These are phyloP conservation scores for Herpetotheres cachinnans DNA, from an alignment of 2,113 vertebrate species.

Conservation along the genomic window DNA sequence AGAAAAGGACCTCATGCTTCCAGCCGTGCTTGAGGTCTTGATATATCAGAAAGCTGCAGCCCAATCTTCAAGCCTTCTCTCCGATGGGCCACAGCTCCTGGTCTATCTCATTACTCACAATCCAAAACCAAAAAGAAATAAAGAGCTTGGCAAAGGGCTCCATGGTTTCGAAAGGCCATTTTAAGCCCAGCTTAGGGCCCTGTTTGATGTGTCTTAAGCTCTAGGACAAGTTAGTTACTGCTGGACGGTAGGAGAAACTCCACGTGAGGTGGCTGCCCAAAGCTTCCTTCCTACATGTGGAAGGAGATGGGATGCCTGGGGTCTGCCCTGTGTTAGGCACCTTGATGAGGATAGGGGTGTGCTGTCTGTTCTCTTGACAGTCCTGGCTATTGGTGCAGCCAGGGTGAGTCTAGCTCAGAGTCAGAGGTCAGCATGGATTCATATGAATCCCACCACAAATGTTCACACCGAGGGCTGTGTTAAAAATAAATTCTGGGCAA, in stretches of 20 bases:
- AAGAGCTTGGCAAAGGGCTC: not conserved
- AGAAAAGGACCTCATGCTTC: not conserved
- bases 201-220: not conserved
- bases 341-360: not conserved
- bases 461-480: not conserved
- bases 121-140: not conserved
- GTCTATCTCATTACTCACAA: not conserved
- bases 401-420: not conserved
- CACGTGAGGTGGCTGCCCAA: not conserved
- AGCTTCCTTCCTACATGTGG: not conserved
- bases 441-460: not conserved
- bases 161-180: not conserved
- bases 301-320: not conserved
- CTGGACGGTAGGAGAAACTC: not conserved
- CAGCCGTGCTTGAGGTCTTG: not conserved
- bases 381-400: not conserved
- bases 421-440: not conserved
- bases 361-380: accelerated
- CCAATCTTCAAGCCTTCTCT: not conserved
- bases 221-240: not conserved
- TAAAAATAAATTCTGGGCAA: conserved; percentile 39
- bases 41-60: not conserved
- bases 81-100: not conserved
- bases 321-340: not conserved
- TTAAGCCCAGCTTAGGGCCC: not conserved